Conservation (phyloP, 2,113 vertebrate genomes). For the Callorhinus ursinus region DNA sequence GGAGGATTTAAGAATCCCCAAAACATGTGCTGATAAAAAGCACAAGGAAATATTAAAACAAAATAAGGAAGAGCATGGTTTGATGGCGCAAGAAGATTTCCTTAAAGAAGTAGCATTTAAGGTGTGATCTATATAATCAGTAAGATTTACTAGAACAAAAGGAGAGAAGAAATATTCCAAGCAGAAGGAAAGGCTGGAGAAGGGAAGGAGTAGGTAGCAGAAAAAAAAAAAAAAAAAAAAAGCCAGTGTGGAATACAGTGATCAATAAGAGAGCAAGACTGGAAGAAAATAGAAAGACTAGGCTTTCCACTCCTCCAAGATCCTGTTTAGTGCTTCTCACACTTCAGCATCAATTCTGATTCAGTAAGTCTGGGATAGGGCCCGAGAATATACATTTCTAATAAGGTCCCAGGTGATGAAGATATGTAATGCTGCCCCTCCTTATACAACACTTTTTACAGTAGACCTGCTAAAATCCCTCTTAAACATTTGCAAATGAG, state of each 20-base stretch:
- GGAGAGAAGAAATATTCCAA: not conserved
- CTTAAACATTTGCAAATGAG: not conserved
- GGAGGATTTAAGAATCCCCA: not conserved
- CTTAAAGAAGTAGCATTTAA: not conserved
- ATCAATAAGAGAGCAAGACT: not conserved
- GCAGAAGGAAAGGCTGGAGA: not conserved
- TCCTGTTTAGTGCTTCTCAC: not conserved
- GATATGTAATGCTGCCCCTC: accelerated
- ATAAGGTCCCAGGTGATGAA: no score
- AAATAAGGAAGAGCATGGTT: not conserved
- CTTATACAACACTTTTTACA: not conserved
- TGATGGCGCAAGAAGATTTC: not conserved
- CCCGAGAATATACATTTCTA: not conserved
- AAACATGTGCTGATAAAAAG: not conserved
- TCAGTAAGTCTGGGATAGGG: not conserved
- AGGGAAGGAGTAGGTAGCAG: no score
- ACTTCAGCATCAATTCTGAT: not conserved
- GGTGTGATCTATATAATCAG: not conserved
- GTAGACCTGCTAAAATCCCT: not conserved
- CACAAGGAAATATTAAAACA: not conserved
- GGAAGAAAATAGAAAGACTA: not conserved
- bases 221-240: not conserved
- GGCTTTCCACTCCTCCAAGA: not conserved
- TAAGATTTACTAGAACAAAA: not conserved
- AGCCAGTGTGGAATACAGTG: not conserved